Base-by-base conservation (phyloP, 2,888 invertebrate genomes). In the Cartodere bifasciata region DNA sequence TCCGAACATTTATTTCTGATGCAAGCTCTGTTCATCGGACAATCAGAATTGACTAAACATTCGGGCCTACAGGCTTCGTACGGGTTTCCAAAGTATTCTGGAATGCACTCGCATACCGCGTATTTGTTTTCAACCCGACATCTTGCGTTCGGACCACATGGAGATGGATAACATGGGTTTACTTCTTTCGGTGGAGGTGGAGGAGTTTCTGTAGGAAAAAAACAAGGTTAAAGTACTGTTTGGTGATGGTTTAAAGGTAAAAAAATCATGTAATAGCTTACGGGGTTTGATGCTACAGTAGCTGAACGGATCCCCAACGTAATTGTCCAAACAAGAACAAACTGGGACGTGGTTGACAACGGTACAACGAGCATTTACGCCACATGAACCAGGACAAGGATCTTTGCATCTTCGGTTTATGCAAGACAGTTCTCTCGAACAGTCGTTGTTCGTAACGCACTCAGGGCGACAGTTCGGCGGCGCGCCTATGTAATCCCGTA, bases 11-110 rank as follows among this genome's bases (percentile, higher is more conserved):
- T 81, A 41, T 81, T 84, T 29, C 75, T 72, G 45, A 83, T 78
- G 50, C 88, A 90, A 3, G 85, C 78, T 41, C 75, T 75, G 41
- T 83, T 74, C 41, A 80, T 74, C 1, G 84, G 68, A 57, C 90
- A 91, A 46, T 88, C 88, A 0, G 81, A 76, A 51, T 87, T 88
- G 17, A 79, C 74, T 2, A 88, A 63, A 55, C 90, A 90, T 58
- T 88, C 88, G 0, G 87, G 87, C 41, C 80, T 68, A 49, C 82
- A 82, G 23, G 72, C 72, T 38, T 76, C 72, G 52, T 81, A 78
- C 0, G 83, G 82, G 56, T 81, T 80, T 13, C 84, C 83, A 39
- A 71, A 71, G 44, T 80, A 73, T 34, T 77, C 77, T 16, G 71
- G 67, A 32, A 75, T 61, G 55, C 85, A 87, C 44, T 76, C 70